Conservation (phyloP, 2,113 vertebrate genomes). For the Danionella cerebrum region DNA sequence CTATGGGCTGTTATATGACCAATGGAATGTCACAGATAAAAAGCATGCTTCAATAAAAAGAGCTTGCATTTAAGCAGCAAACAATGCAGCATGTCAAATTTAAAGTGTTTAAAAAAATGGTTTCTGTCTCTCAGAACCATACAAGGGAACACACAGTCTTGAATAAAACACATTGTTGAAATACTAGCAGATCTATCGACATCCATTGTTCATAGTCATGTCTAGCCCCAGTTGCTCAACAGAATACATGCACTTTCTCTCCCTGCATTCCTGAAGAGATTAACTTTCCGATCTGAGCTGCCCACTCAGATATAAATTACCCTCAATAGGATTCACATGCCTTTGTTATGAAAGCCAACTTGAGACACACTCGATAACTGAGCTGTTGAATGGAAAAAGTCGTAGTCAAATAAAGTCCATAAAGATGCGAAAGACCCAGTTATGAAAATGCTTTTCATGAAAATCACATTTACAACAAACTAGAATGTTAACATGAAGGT, state of each 20-base stretch:
- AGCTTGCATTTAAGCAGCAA: neutral
- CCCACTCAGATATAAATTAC: conserved; percentile 27
- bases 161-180: neutral
- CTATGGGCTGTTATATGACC: neutral
- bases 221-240: neutral
- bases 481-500: no score
- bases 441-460: no score
- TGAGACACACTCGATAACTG: neutral
- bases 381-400: neutral
- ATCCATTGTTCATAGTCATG: neutral
- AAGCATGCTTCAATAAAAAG: neutral
- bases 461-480: no score
- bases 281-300: conserved; percentile 19
- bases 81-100: neutral
- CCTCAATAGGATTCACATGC: conserved; percentile 44
- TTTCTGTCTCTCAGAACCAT: neutral
- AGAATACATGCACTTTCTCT: neutral
- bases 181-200: neutral
- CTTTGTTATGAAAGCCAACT: conserved; percentile 32
- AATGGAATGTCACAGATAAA: conserved; percentile 1
- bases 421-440: neutral
- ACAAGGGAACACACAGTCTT: neutral
- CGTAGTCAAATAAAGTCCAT: no score
- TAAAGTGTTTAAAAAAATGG: neutral
- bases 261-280: conserved; percentile 11